Evolutionary conservation across 2,113 vertebrate genomes (phyloP), one percentile per base, ranked within the genome.

Genomic region (Dipodomys spectabilis): DNA sequence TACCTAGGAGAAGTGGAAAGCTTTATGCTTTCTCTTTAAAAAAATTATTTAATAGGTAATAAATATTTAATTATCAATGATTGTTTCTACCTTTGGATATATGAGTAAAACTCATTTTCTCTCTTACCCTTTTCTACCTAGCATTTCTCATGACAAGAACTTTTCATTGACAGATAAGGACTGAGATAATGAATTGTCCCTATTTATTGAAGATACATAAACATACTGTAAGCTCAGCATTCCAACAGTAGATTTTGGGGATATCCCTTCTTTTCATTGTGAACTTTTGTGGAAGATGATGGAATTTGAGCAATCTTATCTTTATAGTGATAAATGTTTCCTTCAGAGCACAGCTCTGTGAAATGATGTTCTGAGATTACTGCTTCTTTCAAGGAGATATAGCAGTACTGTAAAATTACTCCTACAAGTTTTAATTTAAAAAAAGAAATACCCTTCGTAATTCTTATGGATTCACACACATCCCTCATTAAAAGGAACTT

Each of bases 381-480:
- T 49, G 15, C 65, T 93, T 86, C 27, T 87, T 9, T 45, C 11
- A 67, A 83, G 82, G 44, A 86, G 2, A 16, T 45, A 64, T 64
- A 91, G 79, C 60, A 44, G 4, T 7, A 3, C 45, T 32, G 23
- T 71, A 88, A 80, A 91, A 86, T 23, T 44, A 86, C 27, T 44
- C 86, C 12, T 7, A 74, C n/a, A 67, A 35, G 16, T 71, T 92
- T 89, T 84, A 57, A 57, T 69, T 89, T 85, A 75, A 86, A 74
- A 67, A 80, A 91, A 90, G 7, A 45, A 72, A 49, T 84, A 57
- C 6, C 9, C 12, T 57, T 74, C 65, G 79, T 83, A 62, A 49
- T 44, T 92, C 77, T 84, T 53, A 45, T 35, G 69, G 81, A 44
- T 82, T 75, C 13, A 27, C 35, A 64, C 7, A 53, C 6, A 60